Base-by-base conservation (phyloP, 2,888 invertebrate genomes). In the Ditula angustiorana region DNA sequence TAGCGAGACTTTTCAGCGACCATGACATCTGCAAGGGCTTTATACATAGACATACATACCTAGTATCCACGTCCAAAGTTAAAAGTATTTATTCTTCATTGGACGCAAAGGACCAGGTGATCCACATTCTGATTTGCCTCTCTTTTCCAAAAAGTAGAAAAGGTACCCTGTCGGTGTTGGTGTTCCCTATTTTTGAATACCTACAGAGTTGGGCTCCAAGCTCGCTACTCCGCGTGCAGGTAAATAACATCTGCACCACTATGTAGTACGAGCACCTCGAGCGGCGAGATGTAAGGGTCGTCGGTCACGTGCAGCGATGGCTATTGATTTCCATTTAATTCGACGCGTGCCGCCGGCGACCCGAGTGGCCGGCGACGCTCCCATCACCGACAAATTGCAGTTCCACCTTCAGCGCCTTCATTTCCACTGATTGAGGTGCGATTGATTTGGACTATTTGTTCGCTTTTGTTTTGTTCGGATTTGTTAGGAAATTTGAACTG, bases 281-380 rank as follows among this genome's bases (percentile, higher is more conserved):
- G 64, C 64, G 64, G 70, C 64, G 47, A 81, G 82, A 81, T 81
- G 80, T 77, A 77, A 83, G 81, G 83, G 81, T 78, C 81, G 76
- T 74, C 76, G 81, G 87, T 89, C 91, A 91, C 91, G 91, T 90
- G 73, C 85, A 71, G 65, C 77, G 76, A 82, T 85, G 79, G 79
- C 84, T 88, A 92, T 92, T 90, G 92, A 91, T 92, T 92, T 88
- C 86, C 90, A 89, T 92, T 92, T 92, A 92, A 90, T 88, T 84
- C 85, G 85, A 87, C 85, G 87, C 92, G 91, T 92, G 92, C 87
- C 50, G 19, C 16, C 13, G 49, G 26, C 47, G 50, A 30, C 19
- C 28, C 47, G 50, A 50, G 26, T 53, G 59, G 58, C 71, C 73
- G 72, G 75, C 69, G 33, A 53, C 55, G 70, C n/a, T n/a, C 41